Conservation (phyloP, 2,888 invertebrate species). For the Malthinus flaveolus region DNA sequence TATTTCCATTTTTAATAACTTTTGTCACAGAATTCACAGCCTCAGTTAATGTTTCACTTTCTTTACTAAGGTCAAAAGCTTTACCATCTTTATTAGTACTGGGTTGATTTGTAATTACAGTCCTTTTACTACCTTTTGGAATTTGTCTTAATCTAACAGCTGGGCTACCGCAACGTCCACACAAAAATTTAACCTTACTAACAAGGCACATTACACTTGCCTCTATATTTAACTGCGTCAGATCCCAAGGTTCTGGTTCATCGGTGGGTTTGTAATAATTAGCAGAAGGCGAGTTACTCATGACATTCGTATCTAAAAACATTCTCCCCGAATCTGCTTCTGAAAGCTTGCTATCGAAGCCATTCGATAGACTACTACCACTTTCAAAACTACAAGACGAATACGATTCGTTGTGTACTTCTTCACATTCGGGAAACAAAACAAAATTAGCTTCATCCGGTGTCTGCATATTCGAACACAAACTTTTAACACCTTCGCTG, state of each 20-base stretch:
- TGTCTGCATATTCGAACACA: constrained; percentile 47
- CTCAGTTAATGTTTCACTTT: constrained; percentile 50
- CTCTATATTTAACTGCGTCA: constrained; percentile 84
- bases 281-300: constrained; percentile 66
- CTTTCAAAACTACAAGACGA: constrained; percentile 19
- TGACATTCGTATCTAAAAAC: constrained; percentile 59
- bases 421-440: constrained; percentile 62
- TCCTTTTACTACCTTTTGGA: constrained; percentile 35
- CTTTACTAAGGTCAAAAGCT: constrained; percentile 37
- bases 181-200: constrained; percentile 80
- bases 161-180: constrained; percentile 73
- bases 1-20: constrained; percentile 66
- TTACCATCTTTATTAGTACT: constrained; percentile 33
- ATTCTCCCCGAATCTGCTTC: constrained; percentile 46
- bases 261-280: constrained; percentile 80
- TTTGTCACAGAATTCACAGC: constrained; percentile 60
- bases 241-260: constrained; percentile 83
- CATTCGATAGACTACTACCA: constrained; percentile 33
- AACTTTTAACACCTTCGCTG: constrained; percentile 48
- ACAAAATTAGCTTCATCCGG: constrained; percentile 59
- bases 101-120: constrained; percentile 41
- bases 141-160: constrained; percentile 67
- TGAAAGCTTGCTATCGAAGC: constrained; percentile 37
- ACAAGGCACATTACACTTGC: constrained; percentile 86
- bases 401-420: constrained; percentile 37